Evolutionary conservation across 2,888 invertebrate species (phyloP), one percentile per base, ranked within the genome.

Genomic region (Caradrina kadenii): DNA sequence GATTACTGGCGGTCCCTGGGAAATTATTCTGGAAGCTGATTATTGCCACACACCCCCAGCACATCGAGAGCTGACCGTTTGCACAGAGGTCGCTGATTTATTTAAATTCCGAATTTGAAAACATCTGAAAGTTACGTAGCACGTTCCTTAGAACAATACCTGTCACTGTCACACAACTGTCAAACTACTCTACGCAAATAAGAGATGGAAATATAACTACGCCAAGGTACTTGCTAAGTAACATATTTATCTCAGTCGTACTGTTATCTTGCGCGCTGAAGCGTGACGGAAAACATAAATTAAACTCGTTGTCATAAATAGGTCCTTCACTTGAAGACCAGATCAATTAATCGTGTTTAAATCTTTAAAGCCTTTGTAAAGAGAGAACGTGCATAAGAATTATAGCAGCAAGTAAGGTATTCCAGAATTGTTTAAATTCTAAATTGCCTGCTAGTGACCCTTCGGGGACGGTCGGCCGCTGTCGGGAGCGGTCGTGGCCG

Each of bases 401-500:
- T 6, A 3, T 17, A 39, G 48, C 21, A 49, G 13, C 13, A n/a
- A 8, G 35, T 35, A 35, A 39, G 39, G 39, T 26, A 26, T 22
- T 55, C 19, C 19, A 54, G 63, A 54, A 54, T 53, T 52, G 56
- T 60, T 45, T 65, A 39, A 39, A 39, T 39, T 39, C 39, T 13
- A 39, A 39, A 54, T 26, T 49, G 22, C 56, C 13, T 50, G 39
- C 39, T 55, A 64, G 70, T 73, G 85, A 45, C 83, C 84, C 79
- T 78, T 71, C 59, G 62, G 78, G 58, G 49, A 54, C 53, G 69
- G 49, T 76, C 80, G 86, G 76, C 61, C 54, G 59, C 42, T 68
- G 76, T 66, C 79, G 81, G 85, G 79, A 75, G 71, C 79, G 80
- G 82, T 81, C 82, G 80, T 79, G 73, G 84, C 82, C 84, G 88